Base-by-base conservation (phyloP, 2,888 invertebrate genomes). In the Parasteatoda lunata region DNA sequence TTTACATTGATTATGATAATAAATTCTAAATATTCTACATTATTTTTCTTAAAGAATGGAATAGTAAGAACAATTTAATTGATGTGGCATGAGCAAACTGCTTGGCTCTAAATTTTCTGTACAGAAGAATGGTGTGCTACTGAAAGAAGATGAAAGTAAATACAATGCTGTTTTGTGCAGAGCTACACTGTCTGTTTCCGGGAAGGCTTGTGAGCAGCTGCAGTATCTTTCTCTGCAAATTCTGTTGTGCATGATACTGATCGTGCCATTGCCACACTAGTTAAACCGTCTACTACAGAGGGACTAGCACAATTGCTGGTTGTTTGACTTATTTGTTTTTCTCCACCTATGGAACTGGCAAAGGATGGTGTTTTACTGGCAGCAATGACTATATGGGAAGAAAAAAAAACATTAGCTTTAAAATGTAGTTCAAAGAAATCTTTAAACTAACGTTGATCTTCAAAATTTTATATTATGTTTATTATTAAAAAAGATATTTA, bases 311-410 rank as follows among this genome's bases (percentile, higher is more conserved):
- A 79, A 48, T 79, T 85, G 45, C 70, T 80, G 6, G 85, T 59
- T 45, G 75, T 79, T 59, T 79, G 79, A 11, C 76, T 71, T 5
- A 73, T 11, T n/a, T 84, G 77, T 30, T 77, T 70, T 11, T 86
- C 85, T 13, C 80, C 80, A 59, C 85, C 76, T 1, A 86, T 80
- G 13, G 85, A 86, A 54, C 85, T 86, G 4, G 85, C 85, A 77
- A 86, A 86, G 11, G 85, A 86, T 9, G 85, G 85, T 4, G 85
- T 86, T 47, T 86, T 86, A 47, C 80, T 86, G 15, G 85, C 85
- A 15, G 80, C 85, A 52, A 86, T 86, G 66, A 86, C 85, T 86
- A 71, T 13, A 80, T 13, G 8, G 54, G 54, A 5, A 11, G 54
- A 54, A 7, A 59, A 7, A 59, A 59, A 59, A 7, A 59, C 9